A percentile compares a stretch with the other conserved stretches of the same genome.
Conservation (phyloP, 1,140 invertebrate species). For the Melipona quadrifasciata region DNA sequence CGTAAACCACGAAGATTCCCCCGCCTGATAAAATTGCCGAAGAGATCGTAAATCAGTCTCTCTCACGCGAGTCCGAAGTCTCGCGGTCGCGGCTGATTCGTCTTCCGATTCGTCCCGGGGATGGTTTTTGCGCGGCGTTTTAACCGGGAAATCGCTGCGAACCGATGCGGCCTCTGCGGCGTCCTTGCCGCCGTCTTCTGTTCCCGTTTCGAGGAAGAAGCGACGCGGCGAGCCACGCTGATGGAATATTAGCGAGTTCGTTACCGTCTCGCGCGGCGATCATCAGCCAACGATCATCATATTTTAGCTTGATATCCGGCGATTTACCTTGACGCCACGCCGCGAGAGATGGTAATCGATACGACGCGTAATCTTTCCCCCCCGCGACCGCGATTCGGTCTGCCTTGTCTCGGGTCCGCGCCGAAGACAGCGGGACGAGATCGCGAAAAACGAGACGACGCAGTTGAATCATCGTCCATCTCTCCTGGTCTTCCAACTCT, state of each 20-base stretch:
- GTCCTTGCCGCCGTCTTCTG: slow-evolving; percentile 19
- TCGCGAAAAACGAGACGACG: slow-evolving; percentile 8
- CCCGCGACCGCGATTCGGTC: slow-evolving; percentile 35
- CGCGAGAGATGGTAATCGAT: slow-evolving; percentile 74
- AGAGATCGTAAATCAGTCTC: slow-evolving; percentile 15
- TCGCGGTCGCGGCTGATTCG: slow-evolving; percentile 50
- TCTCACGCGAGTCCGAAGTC: neutral
- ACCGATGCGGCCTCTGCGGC: slow-evolving; percentile 10
- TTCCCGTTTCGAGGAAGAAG: slow-evolving; percentile 48
- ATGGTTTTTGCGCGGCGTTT: slow-evolving; percentile 55
- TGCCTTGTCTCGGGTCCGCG: neutral
- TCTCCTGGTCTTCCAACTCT: neutral
- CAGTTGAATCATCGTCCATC: neutral
- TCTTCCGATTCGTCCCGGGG: slow-evolving; percentile 28
- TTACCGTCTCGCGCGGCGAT: slow-evolving; percentile 72
- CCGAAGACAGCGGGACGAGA: slow-evolving; percentile 8
- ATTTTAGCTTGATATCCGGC: slow-evolving; percentile 79
- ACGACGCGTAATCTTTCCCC: slow-evolving; percentile 60
- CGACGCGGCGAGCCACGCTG: slow-evolving; percentile 21
- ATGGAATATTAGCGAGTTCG: slow-evolving; percentile 74
- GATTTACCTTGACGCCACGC: slow-evolving; percentile 73
- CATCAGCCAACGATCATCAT: slow-evolving; percentile 78
- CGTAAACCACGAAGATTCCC: neutral
- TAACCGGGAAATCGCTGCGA: slow-evolving; percentile 33
- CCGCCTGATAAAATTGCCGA: neutral